Evolutionary conservation across 2,113 vertebrate genomes (phyloP).

Genomic region (Saguinus midas): DNA sequence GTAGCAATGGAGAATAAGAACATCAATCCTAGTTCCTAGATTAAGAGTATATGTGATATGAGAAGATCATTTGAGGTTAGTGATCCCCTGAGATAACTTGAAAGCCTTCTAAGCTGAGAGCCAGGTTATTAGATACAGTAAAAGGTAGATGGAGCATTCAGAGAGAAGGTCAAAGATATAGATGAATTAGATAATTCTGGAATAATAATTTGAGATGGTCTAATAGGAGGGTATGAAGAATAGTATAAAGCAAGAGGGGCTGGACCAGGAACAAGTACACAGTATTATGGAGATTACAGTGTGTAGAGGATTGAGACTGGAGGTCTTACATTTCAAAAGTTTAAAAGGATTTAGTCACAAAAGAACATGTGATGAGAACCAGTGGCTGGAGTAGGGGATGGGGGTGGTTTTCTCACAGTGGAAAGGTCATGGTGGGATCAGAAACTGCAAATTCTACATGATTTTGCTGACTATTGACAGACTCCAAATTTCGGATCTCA

Average conservation of each 20-base stretch:
- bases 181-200: not conserved
- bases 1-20: not conserved
- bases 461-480: not conserved
- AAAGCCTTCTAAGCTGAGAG: not conserved
- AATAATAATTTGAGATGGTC: not conserved
- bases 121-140: not conserved
- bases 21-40: not conserved
- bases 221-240: not conserved
- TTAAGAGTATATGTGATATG: not conserved
- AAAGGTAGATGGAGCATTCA: not conserved
- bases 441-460: not conserved
- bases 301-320: not conserved
- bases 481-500: not conserved
- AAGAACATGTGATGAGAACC: not conserved
- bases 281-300: not conserved
- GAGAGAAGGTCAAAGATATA: not conserved
- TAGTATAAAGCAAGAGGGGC: not conserved
- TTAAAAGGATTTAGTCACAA: not conserved
- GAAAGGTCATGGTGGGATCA: not conserved
- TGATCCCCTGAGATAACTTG: not conserved
- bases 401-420: not conserved
- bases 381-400: not conserved
- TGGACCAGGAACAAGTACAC: not conserved
- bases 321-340: not conserved
- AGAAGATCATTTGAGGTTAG: not conserved